Evolutionary conservation across 2,113 vertebrate genomes (phyloP), one percentile per base, ranked within the genome.

Genomic region (Dasyurus viverrinus): DNA sequence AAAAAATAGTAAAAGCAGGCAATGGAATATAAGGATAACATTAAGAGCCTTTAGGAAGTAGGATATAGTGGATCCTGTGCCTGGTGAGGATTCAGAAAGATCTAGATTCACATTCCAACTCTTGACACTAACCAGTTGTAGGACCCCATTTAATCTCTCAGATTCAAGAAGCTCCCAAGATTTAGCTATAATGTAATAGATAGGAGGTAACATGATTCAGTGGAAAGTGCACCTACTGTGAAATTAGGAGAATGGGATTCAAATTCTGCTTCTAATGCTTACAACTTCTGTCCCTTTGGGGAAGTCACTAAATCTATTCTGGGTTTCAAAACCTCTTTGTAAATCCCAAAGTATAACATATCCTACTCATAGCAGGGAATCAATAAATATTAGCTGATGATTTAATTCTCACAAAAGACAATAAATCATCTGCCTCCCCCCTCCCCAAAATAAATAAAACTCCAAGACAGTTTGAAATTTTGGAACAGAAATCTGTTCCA

Each of bases 1-100:
- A 60, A 2, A 47, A 97, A 96, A 84, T 30, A 50, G 54, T 95
- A 94, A 92, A 95, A 97, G 91, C 97, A 84, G 68, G 42, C n/a
- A 8, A 42, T 42, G n/a, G 68, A 84, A 84, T 22, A 84, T 42
- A 42, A 84, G n/a, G 42, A 84, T 84, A 22, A 84, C n/a, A 23
- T 84, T 84, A 84, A 84, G n/a, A 84, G 68, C 16, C n/a, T 42
- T 19, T 2, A 84, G 19, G 68, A 19, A 84, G 68, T 42, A 36
- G 19, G 19, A 19, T 84, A 42, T 42, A 84, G 68, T 84, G 36
- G 19, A 42, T 42, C n/a, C 2, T 2, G 16, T 22, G 36, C 1
- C n/a, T 84, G n/a, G 4, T 36, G 19, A 84, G n/a, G 68, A 84
- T 19, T 84, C n/a, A 42, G 68, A n/a, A 84, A 84, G n/a, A 84